Conservation (phyloP, 2,797 vertebrate species). For the Protosalanx chinensis region DNA sequence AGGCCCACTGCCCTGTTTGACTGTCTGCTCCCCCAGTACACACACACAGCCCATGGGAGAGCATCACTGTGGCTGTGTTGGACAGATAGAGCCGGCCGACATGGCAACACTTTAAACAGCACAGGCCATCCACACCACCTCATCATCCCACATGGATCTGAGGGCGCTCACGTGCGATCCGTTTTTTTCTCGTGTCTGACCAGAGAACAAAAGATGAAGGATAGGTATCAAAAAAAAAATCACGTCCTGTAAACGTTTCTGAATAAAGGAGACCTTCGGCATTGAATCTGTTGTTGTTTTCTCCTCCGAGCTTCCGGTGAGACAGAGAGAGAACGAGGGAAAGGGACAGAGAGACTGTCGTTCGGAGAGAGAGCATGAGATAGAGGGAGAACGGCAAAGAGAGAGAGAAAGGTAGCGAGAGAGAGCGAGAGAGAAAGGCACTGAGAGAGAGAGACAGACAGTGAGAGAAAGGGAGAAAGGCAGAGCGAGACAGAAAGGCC, state of each 20-base stretch:
- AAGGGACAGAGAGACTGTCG: too few species aligned
- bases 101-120: slow-evolving; percentile 71
- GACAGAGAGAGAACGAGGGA: neutral
- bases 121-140: slow-evolving; percentile 40
- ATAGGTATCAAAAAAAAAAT: too few species aligned
- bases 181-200: neutral
- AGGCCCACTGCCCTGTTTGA: slow-evolving; percentile 68
- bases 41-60: slow-evolving; percentile 48
- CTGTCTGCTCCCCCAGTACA: slow-evolving; percentile 61
- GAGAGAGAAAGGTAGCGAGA: too few species aligned
- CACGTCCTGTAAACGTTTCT: neutral
- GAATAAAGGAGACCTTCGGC: neutral
- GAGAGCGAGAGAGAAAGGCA: too few species aligned
- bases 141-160: slow-evolving; percentile 53
- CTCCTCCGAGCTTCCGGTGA: neutral
- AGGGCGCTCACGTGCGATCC: slow-evolving; percentile 29
- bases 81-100: slow-evolving; percentile 70
- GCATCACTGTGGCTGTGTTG: slow-evolving; percentile 69
- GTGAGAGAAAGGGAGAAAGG: too few species aligned
- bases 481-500: too few species aligned
- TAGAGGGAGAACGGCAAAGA: too few species aligned
- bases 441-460: too few species aligned
- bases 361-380: too few species aligned
- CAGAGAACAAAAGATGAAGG: too few species aligned
- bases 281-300: neutral